These are phyloP conservation scores for Drosophila barbarae DNA, from an alignment of 2,888 invertebrate genomes.

Conservation along the genomic window DNA sequence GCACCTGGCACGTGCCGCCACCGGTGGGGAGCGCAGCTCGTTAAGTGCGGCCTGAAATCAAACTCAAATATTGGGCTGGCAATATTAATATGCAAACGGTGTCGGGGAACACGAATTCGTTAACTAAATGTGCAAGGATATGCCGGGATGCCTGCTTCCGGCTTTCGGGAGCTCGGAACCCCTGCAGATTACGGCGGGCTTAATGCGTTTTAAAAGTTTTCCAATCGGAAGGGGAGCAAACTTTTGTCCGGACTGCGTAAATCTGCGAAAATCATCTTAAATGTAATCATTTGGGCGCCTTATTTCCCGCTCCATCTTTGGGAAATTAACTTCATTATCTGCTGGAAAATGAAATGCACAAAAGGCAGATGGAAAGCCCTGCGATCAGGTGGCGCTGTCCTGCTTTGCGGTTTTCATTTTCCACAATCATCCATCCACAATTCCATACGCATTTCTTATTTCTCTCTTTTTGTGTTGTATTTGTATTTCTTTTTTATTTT, in stretches of 20 bases:
- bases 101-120: conserved; percentile 50
- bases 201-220: conserved; percentile 66
- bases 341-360: conserved; percentile 50
- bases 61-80: conserved; percentile 37
- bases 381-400: conserved; percentile 13
- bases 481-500: conserved; percentile 1
- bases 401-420: conserved; percentile 46
- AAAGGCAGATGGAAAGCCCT: conserved; percentile 8
- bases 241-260: conserved; percentile 46
- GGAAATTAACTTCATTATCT: conserved; percentile 69
- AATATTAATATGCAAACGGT: conserved; percentile 67
- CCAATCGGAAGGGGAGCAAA: conserved; percentile 34
- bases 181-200: conserved; percentile 61
- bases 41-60: conserved; percentile 28
- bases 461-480: not conserved
- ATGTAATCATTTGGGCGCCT: conserved; percentile 46
- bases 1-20: conserved; percentile 24
- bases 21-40: conserved; percentile 13
- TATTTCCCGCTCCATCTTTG: conserved; percentile 30
- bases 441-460: conserved; percentile 8
- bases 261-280: conserved; percentile 54
- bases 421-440: conserved; percentile 13
- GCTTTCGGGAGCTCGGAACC: conserved; percentile 9
- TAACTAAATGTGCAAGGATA: conserved; percentile 52
- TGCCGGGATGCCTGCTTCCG: conserved; percentile 27